Evolutionary conservation across 2,113 vertebrate genomes (phyloP).

Genomic region (Dipodomys ordii): DNA sequence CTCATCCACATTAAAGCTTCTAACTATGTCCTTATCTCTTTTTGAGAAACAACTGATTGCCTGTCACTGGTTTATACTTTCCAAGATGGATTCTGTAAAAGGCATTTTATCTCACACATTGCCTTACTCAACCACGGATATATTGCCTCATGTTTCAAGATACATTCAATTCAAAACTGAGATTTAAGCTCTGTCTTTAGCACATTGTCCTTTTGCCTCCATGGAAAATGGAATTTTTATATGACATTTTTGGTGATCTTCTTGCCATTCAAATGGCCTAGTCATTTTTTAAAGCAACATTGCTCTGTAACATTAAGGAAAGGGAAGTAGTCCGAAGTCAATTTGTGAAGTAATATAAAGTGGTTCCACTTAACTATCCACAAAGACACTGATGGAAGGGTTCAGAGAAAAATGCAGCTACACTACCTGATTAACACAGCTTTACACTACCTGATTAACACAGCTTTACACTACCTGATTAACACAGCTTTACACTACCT

Average conservation of each 20-base stretch:
- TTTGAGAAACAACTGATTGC: slow-evolving; percentile 72
- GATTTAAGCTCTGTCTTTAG: slow-evolving; percentile 51
- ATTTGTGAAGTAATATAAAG: slow-evolving; percentile 24
- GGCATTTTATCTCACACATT: slow-evolving; percentile 68
- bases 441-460: slow-evolving; percentile 36
- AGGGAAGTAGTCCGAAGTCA: neutral
- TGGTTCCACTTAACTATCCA: neutral
- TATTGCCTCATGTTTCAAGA: slow-evolving; percentile 68
- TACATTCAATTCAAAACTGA: slow-evolving; percentile 57
- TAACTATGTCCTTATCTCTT: slow-evolving; percentile 71
- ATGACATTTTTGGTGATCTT: slow-evolving; percentile 52
- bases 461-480: neutral
- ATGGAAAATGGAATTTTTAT: slow-evolving; percentile 55
- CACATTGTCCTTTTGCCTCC: slow-evolving; percentile 52
- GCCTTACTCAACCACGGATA: slow-evolving; percentile 57
- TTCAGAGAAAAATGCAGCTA: neutral
- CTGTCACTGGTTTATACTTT: slow-evolving; percentile 72
- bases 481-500: neutral
- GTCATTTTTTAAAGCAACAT: slow-evolving; percentile 48
- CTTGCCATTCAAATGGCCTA: slow-evolving; percentile 34
- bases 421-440: neutral
- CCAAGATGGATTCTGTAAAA: slow-evolving; percentile 71
- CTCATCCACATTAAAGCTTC: slow-evolving; percentile 74
- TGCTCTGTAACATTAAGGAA: neutral
- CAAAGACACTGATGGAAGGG: neutral